Percentiles rank a stretch among this genome's conserved stretches.
These are phyloP conservation scores for Sarotherodon lohbergeri DNA, from an alignment of 2,113 vertebrate species.

Conservation along the genomic window DNA sequence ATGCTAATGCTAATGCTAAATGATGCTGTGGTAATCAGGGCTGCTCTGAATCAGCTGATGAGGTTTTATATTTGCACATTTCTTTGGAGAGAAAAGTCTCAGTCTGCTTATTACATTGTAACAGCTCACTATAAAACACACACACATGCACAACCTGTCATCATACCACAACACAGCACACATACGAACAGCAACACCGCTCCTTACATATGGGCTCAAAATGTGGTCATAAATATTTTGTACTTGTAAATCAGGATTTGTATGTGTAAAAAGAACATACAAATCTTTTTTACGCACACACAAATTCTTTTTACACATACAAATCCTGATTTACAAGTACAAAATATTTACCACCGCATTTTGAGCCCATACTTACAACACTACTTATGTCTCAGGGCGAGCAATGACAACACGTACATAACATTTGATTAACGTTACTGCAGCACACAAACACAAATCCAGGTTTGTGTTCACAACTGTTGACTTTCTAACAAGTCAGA, in stretches of 20 bases:
- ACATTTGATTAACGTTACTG: not conserved
- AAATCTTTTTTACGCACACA: too few species aligned
- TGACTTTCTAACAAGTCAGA: not conserved
- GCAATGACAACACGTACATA: rapidly evolving
- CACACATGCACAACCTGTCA: not conserved
- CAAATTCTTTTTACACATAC: too few species aligned
- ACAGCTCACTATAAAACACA: not conserved
- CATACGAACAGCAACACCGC: rapidly evolving
- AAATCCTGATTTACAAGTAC: too few species aligned
- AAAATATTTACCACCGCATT: too few species aligned
- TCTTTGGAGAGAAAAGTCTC: not conserved
- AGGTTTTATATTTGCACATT: not conserved
- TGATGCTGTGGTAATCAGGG: not conserved
- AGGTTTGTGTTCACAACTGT: not conserved
- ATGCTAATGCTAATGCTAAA: not conserved
- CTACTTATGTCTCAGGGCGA: not conserved
- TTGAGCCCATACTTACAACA: not conserved
- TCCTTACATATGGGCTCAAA: too few species aligned
- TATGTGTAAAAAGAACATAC: too few species aligned
- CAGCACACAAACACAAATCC: not conserved
- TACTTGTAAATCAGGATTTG: too few species aligned
- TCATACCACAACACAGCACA: not conserved
- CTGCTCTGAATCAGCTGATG: not conserved
- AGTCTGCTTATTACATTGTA: rapidly evolving
- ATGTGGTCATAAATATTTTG: too few species aligned